Base-by-base conservation (phyloP, 2,113 vertebrate species). In the Poeciliopsis prolifica region DNA sequence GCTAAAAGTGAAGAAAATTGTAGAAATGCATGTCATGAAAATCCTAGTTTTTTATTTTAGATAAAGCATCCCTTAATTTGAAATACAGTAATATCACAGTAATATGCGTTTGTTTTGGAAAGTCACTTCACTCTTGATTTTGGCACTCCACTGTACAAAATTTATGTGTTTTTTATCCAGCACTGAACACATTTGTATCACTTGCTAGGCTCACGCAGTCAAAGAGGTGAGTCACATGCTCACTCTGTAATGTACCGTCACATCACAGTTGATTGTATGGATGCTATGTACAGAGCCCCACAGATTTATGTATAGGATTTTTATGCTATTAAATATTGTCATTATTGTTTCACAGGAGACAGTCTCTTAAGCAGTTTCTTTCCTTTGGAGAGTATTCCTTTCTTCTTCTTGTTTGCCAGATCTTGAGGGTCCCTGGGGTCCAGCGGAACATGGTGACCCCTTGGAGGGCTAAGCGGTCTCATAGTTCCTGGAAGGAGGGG, bases 291-390 rank as follows among this genome's bases (percentile, higher is more conserved):
- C 86, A 86, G 74, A 85, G 84, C 75, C 83, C 77, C 54, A 48
- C 73, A 67, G 82, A 75, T 84, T 73, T 64, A 74, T 42, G 5
- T 61, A 63, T 62, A 74, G 72, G 62, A 83, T 73, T 66, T 67
- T 70, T 68, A 66, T 70, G 75, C 31, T 42, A 30, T 61, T 65
- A n/a, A 35, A 51, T 72, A 71, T 77, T n/a, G 17, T 58, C 51
- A 24, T 58, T 58, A 58, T n/a, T 24, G 91, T 94, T 96, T 96
- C 91, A 90, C 95, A 80, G 94, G 89, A 37, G 93, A 95, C 74
- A 99, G 96, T 90, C 94, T 98, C 94, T 97, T 96, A 88, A 99
- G 95, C 69, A 99, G 95, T 89, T 97, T 97, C 96, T 97, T 99
- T 87, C 98, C 97, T 93, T 97, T 99, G 88, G 97, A 99, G 75